phyloP scores from a whole-genome alignment of 2,888 invertebrate species.

The Clivina fossor region DNA sequence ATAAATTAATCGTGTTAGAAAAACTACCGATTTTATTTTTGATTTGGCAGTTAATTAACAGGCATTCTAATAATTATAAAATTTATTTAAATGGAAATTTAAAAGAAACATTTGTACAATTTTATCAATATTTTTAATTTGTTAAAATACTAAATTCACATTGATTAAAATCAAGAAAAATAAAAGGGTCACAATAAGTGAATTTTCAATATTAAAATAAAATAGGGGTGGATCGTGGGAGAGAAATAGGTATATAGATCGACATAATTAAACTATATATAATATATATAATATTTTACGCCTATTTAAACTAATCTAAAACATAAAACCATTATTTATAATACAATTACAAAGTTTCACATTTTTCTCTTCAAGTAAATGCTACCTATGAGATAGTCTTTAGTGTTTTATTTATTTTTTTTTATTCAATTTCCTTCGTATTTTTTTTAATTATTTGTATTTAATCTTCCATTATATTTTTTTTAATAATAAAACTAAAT shows the following conservation, averaged over 20 bases:
- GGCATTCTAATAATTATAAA: no score
- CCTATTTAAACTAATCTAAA: conserved; percentile 46
- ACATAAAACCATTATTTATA: conserved; percentile 56
- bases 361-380: conserved; percentile 42
- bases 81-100: no score
- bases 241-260: conserved; percentile 17
- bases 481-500: conserved; percentile 24
- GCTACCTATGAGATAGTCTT: conserved; percentile 52
- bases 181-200: no score
- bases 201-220: no score
- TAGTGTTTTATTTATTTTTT: conserved; percentile 40
- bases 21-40: no score
- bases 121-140: no score
- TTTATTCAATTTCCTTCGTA: conserved; percentile 11
- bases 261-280: conserved; percentile 28
- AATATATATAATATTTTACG: conserved; percentile 32
- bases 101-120: no score
- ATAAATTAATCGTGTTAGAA: no score
- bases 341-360: conserved; percentile 54
- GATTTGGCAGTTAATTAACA: no score
- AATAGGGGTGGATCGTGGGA: conserved; percentile 15
- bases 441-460: no score
- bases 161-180: no score
- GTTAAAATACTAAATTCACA: no score
- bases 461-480: conserved; percentile 9